Base-by-base conservation (phyloP, 1,140 invertebrate species). In the Aphelenchoides besseyi region DNA sequence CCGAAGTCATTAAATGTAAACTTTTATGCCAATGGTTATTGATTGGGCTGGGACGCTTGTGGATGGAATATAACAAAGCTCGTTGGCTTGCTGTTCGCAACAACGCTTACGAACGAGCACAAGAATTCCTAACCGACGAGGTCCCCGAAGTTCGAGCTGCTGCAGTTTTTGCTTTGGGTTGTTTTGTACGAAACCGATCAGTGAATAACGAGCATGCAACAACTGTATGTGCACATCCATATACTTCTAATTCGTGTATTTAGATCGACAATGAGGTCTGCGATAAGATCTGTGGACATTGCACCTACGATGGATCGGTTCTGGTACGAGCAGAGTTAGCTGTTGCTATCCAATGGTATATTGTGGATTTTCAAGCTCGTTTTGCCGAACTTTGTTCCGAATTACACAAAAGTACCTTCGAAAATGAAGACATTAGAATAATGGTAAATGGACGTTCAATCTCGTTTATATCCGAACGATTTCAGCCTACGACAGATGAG, bases 21-120 rank as follows among this genome's bases (percentile, higher is more conserved):
- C 85, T 90, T 59, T 86, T 97, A 23, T 87, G 92, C 33, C 91
- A 93, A 84, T 98, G 95, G 95, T 87, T 96, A 53, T 91, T 92
- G 70, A 90, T 98, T 57, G 94, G 92, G 83, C 88, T 98, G 59
- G 94, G 92, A n/a, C 88, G 92, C 82, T 88, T 95, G 32, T 98
- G 95, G 96, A 90, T 91, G 71, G 90, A 92, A 82, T 95, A 91
- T 85, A 92, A 95, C 81, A 90, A 91, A 82, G 94, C 95, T 26
- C 88, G 93, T 70, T 97, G 95, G 94, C 93, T 92, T 59, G 95
- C 93, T 8, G 94, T 94, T 12, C 87, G 95, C n/a, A 93, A 97
- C 84, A 90, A 90, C 72, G 94, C 95, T 3, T 93, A 96, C 86
- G 95, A 97, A 85, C 66, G 73, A 54, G 80, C 78, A 33, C 33